Percentiles rank a stretch among this genome's conserved stretches.
Conservation (phyloP, 2,113 vertebrate genomes). For the Oostethus manadensis region DNA sequence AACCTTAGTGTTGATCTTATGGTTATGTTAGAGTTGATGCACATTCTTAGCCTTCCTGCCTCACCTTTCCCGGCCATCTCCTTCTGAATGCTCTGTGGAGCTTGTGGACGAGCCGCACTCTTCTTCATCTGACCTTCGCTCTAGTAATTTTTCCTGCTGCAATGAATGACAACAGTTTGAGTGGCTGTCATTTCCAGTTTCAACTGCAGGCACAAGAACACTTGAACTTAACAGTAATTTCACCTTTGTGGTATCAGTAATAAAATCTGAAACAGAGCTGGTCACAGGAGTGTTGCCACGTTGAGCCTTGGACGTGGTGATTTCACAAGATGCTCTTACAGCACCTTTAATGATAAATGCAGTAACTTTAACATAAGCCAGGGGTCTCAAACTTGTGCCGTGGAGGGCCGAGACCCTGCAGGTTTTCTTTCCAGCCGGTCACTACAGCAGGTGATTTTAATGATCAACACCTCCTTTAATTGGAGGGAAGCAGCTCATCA, state of each 20-base stretch:
- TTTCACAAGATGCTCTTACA: constrained; percentile 66
- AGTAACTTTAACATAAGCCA: not conserved
- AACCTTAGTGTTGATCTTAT: not conserved
- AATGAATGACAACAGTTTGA: not conserved
- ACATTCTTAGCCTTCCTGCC: constrained; percentile 14
- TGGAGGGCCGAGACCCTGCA: too few species aligned
- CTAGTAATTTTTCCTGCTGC: constrained; percentile 41
- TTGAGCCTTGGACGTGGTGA: constrained; percentile 53
- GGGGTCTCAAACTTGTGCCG: too few species aligned
- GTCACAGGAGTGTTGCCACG: constrained; percentile 38
- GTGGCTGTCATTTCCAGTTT: not conserved
- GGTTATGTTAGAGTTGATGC: not conserved
- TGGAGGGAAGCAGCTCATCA: too few species aligned
- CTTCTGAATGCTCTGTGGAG: constrained; percentile 88
- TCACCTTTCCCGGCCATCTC: constrained; percentile 81
- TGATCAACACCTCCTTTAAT: too few species aligned
- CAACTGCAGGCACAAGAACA: not conserved
- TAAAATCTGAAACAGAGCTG: constrained; percentile 65
- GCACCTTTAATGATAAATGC: constrained; percentile 30
- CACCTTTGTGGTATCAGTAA: constrained; percentile 47
- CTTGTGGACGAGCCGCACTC: constrained; percentile 89
- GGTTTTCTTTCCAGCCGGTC: too few species aligned
- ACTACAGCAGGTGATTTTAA: too few species aligned
- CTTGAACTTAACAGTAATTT: not conserved
- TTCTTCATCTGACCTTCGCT: constrained; percentile 76